phyloP scores from a whole-genome alignment of 2,113 vertebrate species.

The Myodes glareolus region DNA sequence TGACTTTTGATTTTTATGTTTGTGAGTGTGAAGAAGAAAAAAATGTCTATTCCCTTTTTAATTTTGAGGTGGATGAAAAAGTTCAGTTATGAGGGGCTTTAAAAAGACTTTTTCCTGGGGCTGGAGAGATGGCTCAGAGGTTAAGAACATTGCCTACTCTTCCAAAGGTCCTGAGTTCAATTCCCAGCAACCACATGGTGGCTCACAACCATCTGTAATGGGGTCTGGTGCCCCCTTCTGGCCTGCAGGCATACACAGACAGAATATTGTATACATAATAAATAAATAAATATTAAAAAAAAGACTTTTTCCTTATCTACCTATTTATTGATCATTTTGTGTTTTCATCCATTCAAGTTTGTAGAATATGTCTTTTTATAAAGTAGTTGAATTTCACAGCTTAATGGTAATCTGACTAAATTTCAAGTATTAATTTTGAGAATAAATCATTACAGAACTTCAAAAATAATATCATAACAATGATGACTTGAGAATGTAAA shows the following conservation, averaged over 20 bases:
- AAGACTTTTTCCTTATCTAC: background rate
- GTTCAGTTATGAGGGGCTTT: background rate
- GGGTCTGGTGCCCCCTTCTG: no score
- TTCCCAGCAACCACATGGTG: no score
- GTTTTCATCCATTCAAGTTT: constrained; percentile 16
- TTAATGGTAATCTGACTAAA: constrained; percentile 8
- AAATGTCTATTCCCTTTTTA: background rate
- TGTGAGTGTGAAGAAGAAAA: background rate
- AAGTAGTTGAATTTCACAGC: background rate
- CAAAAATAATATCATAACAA: background rate
- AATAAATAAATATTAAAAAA: no score
- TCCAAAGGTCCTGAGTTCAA: no score
- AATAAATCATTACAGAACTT: constrained; percentile 41
- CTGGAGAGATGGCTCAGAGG: no score
- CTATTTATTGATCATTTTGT: background rate
- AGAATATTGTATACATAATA: no score
- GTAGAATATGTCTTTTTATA: constrained; percentile 48
- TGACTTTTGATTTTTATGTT: background rate
- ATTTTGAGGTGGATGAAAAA: background rate
- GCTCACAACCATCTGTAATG: no score
- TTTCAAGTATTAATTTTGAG: constrained; percentile 58
- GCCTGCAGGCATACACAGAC: no score
- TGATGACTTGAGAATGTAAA: background rate
- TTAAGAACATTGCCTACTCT: no score
- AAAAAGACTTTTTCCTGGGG: background rate